These are phyloP conservation scores for Beris chalybata DNA, from an alignment of 2,888 invertebrate species.

Conservation along the genomic window DNA sequence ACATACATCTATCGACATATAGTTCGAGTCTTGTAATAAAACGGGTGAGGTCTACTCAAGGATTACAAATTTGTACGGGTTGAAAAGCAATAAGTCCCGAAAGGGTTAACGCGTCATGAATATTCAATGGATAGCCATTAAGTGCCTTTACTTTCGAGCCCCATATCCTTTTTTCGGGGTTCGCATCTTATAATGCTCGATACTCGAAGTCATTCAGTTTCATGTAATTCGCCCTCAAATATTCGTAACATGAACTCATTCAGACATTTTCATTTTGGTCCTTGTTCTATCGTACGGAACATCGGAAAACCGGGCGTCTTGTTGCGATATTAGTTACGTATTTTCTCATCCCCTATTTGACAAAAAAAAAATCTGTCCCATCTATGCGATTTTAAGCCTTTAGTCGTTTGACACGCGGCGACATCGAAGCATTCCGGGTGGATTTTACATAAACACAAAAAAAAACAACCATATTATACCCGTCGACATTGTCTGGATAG, in stretches of 20 bases:
- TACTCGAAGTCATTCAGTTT: conserved; percentile 13
- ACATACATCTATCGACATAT: too few relatives aligned
- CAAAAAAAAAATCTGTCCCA: neutral
- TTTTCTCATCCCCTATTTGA: conserved; percentile 5
- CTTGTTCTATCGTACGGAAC: conserved; percentile 9
- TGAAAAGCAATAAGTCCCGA: conserved; percentile 35
- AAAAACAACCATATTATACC: neutral
- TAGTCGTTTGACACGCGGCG: conserved; percentile 4
- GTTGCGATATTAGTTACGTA: too few relatives aligned
- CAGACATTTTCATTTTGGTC: neutral
- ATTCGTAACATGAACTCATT: conserved; percentile 18
- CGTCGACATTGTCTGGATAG: conserved; percentile 12
- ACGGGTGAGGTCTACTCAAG: conserved; percentile 9
- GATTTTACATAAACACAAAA: too few relatives aligned
- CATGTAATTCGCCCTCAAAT: conserved; percentile 18
- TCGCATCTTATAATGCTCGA: neutral
- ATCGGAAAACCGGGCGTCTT: too few relatives aligned
- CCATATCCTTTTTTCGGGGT: too few relatives aligned
- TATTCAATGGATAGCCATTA: conserved; percentile 38
- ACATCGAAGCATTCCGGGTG: neutral
- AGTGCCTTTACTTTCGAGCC: conserved; percentile 22
- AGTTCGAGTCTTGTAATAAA: conserved; percentile 2
- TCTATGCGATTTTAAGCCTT: too few relatives aligned
- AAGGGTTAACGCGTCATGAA: conserved; percentile 38
- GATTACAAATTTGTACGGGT: conserved; percentile 27